These are phyloP conservation scores for Coleophora flavipennella DNA, from an alignment of 2,888 invertebrate genomes.

Conservation along the genomic window DNA sequence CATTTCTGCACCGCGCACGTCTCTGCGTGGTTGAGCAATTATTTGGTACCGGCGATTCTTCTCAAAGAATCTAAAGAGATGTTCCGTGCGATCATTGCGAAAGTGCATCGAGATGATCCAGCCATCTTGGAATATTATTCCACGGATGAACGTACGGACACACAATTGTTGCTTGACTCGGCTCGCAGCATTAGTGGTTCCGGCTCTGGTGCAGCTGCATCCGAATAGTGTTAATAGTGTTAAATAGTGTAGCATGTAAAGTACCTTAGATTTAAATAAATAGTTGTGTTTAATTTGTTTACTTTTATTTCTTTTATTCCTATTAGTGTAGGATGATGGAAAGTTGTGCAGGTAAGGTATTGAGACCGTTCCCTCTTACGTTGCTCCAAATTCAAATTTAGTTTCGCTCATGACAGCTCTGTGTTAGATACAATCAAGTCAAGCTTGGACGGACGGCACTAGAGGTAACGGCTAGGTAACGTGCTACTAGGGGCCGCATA, in stretches of 20 bases:
- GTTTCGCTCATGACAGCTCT: slow-evolving; percentile 1
- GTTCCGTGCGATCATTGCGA: slow-evolving; percentile 2
- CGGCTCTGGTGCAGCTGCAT: not conserved
- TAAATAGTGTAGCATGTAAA: not conserved
- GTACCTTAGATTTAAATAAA: not conserved
- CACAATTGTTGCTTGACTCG: slow-evolving; percentile 3
- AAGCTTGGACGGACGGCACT: slow-evolving; percentile 2
- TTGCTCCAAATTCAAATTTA: slow-evolving; percentile 2
- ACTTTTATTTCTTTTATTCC: slow-evolving; percentile 1
- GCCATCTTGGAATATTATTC: slow-evolving; percentile 5
- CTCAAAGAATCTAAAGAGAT: slow-evolving; percentile 4
- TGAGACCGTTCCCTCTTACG: slow-evolving; percentile 1
- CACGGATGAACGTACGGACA: slow-evolving; percentile 7
- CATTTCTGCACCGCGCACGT: slow-evolving; percentile 5
- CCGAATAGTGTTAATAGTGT: slow-evolving; percentile 1
- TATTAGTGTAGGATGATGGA: slow-evolving; percentile 2
- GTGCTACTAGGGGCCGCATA: not conserved
- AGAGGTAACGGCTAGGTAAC: not conserved
- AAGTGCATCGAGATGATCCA: slow-evolving; percentile 4
- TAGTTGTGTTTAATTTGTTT: not conserved
- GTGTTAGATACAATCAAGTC: slow-evolving; percentile 2
- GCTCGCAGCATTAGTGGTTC: slow-evolving; percentile 1
- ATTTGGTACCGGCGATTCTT: slow-evolving; percentile 4
- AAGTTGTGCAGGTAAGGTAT: slow-evolving; percentile 1
- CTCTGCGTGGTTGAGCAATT: slow-evolving; percentile 4